These are phyloP conservation scores for Yponomeuta evonymella DNA, from an alignment of 2,888 invertebrate species.

Conservation along the genomic window DNA sequence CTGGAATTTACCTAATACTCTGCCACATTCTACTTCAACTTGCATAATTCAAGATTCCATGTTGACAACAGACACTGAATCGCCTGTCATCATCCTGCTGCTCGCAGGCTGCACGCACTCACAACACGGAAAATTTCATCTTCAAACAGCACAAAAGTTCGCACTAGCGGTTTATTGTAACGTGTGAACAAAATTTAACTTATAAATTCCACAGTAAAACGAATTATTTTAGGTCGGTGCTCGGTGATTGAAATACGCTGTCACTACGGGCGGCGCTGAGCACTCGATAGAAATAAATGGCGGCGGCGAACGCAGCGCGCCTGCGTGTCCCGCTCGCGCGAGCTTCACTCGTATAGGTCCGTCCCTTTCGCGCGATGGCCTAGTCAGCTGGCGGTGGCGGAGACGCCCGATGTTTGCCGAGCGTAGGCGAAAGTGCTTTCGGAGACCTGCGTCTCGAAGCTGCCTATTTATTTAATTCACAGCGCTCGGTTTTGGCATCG, in stretches of 20 bases:
- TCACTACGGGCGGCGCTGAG: slow-evolving; percentile 62
- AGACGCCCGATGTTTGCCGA: slow-evolving; percentile 55
- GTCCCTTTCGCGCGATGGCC: slow-evolving; percentile 48
- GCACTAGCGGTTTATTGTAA: slow-evolving; percentile 38
- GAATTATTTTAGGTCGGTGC: slow-evolving; percentile 43
- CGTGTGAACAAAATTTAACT: slow-evolving; percentile 53
- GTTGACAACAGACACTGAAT: slow-evolving; percentile 65
- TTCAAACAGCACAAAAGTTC: slow-evolving; percentile 33
- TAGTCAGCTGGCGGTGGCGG: slow-evolving; percentile 73
- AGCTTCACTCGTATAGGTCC: slow-evolving; percentile 24
- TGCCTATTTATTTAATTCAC: slow-evolving; percentile 5
- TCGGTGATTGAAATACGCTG: slow-evolving; percentile 55
- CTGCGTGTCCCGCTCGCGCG: slow-evolving; percentile 36
- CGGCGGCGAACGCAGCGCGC: slow-evolving; percentile 58
- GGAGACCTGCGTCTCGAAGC: slow-evolving; percentile 25
- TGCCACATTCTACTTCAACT: slow-evolving; percentile 67
- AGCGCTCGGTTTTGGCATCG: slow-evolving; percentile 5
- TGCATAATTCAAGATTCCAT: slow-evolving; percentile 72
- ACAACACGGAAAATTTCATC: slow-evolving; percentile 15
- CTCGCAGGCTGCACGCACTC: slow-evolving; percentile 29
- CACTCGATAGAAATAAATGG: slow-evolving; percentile 71
- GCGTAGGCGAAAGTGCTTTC: slow-evolving; percentile 65
- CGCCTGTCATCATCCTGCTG: slow-evolving; percentile 56
- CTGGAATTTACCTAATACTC: slow-evolving; percentile 62
- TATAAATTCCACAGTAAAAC: slow-evolving; percentile 64